phyloP scores from a whole-genome alignment of 2,113 vertebrate genomes.

The Seriola dumerili region DNA sequence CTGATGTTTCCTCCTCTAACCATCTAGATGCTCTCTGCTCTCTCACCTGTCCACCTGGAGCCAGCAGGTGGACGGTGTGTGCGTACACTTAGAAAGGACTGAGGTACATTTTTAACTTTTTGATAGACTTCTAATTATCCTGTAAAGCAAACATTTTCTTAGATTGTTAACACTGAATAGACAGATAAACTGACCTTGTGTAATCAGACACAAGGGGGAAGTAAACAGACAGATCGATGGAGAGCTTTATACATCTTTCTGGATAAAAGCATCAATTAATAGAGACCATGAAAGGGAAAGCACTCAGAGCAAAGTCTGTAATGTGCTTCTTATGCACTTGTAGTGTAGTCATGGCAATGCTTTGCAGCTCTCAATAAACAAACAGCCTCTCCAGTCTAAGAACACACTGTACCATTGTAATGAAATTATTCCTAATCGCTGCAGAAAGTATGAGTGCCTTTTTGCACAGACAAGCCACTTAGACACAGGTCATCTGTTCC shows the following conservation, averaged over 20 bases:
- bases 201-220: neutral
- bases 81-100: neutral
- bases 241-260: neutral
- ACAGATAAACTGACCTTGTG: neutral
- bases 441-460: neutral
- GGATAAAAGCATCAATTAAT: neutral
- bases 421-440: neutral
- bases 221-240: neutral
- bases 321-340: neutral
- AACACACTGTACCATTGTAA: neutral
- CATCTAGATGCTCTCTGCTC: too few species aligned
- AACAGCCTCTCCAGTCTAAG: slow-evolving; percentile 1
- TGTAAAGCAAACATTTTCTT: neutral
- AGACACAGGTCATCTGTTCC: neutral
- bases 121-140: neutral
- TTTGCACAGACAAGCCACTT: neutral
- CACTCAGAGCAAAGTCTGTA: neutral
- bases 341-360: slow-evolving; percentile 1
- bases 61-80: neutral
- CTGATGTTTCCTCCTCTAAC: too few species aligned
- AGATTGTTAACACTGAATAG: neutral
- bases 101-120: neutral
- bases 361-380: neutral
- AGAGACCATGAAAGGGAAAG: neutral
- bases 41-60: too few species aligned